A percentile compares a stretch with the other conserved stretches of the same genome.
Evolutionary conservation across 1,140 invertebrate genomes (phyloP).

Genomic region (Drosophila parabipectinata): DNA sequence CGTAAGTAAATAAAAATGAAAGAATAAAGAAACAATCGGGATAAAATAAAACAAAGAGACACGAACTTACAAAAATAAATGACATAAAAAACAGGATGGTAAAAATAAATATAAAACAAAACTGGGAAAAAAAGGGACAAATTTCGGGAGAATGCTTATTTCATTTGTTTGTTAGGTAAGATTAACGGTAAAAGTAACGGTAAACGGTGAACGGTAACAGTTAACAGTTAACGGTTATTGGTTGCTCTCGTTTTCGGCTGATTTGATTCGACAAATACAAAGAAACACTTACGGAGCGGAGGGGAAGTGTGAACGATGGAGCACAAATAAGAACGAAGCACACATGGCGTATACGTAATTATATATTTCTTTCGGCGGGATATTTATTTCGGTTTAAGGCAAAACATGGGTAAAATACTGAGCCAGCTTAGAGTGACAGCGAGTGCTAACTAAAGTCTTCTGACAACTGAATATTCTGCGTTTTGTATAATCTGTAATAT

Average conservation of each 20-base stretch:
- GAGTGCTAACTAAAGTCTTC: neutral
- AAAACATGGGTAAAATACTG: constrained; percentile 57
- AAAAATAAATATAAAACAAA: constrained; percentile 23
- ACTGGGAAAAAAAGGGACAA: constrained; percentile 17
- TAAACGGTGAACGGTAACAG: constrained; percentile 54
- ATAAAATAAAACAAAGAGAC: constrained; percentile 24
- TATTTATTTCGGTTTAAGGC: constrained; percentile 17
- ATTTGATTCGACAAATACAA: constrained; percentile 23
- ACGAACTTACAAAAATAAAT: constrained; percentile 54
- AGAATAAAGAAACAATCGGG: constrained; percentile 8
- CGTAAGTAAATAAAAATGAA: constrained; percentile 24
- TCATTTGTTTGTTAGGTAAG: constrained; percentile 35
- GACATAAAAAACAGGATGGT: constrained; percentile 40
- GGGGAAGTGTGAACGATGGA: constrained; percentile 77
- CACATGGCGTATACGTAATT: constrained; percentile 57
- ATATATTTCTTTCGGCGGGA: constrained; percentile 28
- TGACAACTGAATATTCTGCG: too few species aligned
- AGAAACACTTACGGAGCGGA: constrained; percentile 72
- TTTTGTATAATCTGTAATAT: too few species aligned
- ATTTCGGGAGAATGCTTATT: constrained; percentile 23
- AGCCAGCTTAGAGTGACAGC: constrained; percentile 53
- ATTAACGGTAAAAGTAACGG: constrained; percentile 58
- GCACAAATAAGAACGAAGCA: constrained; percentile 77
- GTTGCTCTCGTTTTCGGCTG: constrained; percentile 27
- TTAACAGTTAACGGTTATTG: constrained; percentile 68